Base-by-base conservation (phyloP, 2,888 invertebrate genomes). In the Cephalotes varians region DNA sequence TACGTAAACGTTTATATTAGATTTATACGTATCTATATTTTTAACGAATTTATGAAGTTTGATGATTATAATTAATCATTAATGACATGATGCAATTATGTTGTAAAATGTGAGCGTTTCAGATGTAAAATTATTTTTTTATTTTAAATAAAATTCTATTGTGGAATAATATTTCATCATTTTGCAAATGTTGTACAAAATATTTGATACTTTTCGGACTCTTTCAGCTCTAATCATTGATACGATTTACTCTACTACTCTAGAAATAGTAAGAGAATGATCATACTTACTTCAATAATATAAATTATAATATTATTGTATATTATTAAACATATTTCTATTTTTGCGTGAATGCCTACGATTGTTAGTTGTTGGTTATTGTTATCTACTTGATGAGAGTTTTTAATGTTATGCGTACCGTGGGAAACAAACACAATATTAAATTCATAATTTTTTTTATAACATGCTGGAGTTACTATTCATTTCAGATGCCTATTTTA, bases 291-390 rank as follows among this genome's bases (percentile, higher is more conserved):
- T 91, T 90, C 84, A 81, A 89, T 89, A 88, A 89, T 85, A 87
- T 90, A 91, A 92, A 92, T 92, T 91, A 92, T 89, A 89, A 91
- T 92, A 90, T 88, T 90, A 90, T 85, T 88, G 85, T 85, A 91
- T 91, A 91, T 90, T 90, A 92, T 88, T 90, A 87, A 88, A 89
- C 88, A 92, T 93, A 92, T 92, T 93, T 93, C 92, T 94, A 93
- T 93, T 93, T 94, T 93, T 92, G 93, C 92, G 94, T 93, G 93
- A 94, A 93, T 93, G 93, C 92, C 90, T 91, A 93, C 90, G 93
- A 91, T 93, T 93, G 94, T 94, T 94, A 93, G 93, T 93, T 94
- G 94, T 94, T 94, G 93, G 93, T 93, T 93, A 93, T 94, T 94
- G 94, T 94, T 94, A 93, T 94, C 91, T 92, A 93, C 91, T 93